phyloP scores from a whole-genome alignment of 2,888 invertebrate species.

The Dermolepida albohirtum region DNA sequence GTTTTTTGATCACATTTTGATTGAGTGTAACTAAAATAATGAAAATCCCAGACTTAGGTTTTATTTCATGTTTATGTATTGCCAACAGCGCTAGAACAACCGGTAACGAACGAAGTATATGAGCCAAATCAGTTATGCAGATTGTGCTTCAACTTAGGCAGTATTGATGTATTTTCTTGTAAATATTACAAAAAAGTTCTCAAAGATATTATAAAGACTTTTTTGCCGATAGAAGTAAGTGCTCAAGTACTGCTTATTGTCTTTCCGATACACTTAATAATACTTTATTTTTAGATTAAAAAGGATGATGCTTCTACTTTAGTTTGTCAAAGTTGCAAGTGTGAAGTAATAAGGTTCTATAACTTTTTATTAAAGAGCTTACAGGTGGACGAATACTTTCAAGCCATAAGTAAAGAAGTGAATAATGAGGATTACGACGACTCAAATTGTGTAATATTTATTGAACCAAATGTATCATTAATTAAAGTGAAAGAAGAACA shows the following conservation, averaged over 20 bases:
- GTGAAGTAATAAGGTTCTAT: constrained; percentile 19
- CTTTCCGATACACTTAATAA: background rate
- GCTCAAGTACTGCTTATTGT: background rate
- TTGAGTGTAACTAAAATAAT: no score
- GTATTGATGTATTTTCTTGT: constrained; percentile 13
- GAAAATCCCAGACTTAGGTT: no score
- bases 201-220: constrained; percentile 11
- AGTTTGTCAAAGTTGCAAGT: constrained; percentile 28
- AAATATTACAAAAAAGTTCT: constrained; percentile 15
- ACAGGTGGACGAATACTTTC: constrained; percentile 14
- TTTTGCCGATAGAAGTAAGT: constrained; percentile 25
- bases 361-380: constrained; percentile 18
- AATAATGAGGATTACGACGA: background rate
- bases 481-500: background rate
- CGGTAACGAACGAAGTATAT: background rate
- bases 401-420: constrained; percentile 5
- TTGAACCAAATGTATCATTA: background rate
- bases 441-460: background rate
- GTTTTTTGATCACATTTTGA: no score
- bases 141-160: constrained; percentile 11
- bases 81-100: no score
- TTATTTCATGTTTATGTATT: no score
- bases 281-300: constrained; percentile 8
- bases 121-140: constrained; percentile 6
- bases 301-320: constrained; percentile 3